Conservation (phyloP, 2,113 vertebrate species). For the Nerophis ophidion region DNA sequence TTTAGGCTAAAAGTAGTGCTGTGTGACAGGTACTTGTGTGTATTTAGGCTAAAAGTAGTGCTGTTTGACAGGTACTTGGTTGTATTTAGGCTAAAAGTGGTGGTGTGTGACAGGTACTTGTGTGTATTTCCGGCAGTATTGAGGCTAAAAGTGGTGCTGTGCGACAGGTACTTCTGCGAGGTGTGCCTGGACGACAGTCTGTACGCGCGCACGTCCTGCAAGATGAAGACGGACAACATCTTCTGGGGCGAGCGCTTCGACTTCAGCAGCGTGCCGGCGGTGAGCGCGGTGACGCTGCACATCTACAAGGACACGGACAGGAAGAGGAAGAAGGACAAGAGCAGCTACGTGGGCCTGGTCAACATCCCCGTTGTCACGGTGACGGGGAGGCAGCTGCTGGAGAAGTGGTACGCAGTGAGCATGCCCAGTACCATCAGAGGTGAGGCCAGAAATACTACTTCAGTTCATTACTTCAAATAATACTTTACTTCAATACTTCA, state of each 20-base stretch:
- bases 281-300: slow-evolving; percentile 85
- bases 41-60: not conserved
- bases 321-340: slow-evolving; percentile 98
- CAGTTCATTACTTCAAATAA: too few relatives aligned
- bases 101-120: slow-evolving; percentile 68
- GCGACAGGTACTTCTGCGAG: slow-evolving; percentile 82
- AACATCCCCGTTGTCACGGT: slow-evolving; percentile 83
- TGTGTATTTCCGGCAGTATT: too few relatives aligned
- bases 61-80: slow-evolving; percentile 71
- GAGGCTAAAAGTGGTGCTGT: not conserved
- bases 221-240: slow-evolving; percentile 93
- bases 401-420: slow-evolving; percentile 93
- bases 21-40: slow-evolving; percentile 74
- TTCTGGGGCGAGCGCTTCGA: slow-evolving; percentile 99
- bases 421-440: slow-evolving; percentile 85
- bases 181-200: slow-evolving; percentile 92
- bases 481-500: too few relatives aligned
- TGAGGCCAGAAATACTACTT: too few relatives aligned
- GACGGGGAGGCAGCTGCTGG: slow-evolving; percentile 87
- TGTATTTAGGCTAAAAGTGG: too few relatives aligned
- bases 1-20: not conserved
- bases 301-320: slow-evolving; percentile 96
- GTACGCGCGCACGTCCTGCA: slow-evolving; percentile 95
- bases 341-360: slow-evolving; percentile 90
- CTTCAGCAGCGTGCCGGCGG: slow-evolving; percentile 86